Evolutionary conservation across 2,113 vertebrate species (phyloP).

Genomic region (Dendropsophus ebraccatus): DNA sequence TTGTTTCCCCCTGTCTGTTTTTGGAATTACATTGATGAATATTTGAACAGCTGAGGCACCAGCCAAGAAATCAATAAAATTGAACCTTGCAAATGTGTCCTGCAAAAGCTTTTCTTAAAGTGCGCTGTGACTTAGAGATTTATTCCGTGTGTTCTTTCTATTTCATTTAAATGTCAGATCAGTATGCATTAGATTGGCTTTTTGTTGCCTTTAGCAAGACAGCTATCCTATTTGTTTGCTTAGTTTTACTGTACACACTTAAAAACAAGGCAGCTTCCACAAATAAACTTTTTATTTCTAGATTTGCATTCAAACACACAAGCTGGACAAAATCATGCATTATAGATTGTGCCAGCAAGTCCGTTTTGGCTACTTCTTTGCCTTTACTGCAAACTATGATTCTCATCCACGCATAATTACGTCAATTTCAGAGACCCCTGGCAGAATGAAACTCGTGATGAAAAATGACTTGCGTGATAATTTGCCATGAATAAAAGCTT

Average conservation of each 20-base stretch:
- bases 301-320: neutral
- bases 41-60: conserved; percentile 47
- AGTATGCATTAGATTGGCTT: conserved; percentile 13
- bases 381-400: neutral
- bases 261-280: neutral
- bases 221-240: neutral
- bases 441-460: neutral
- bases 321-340: neutral
- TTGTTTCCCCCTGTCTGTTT: conserved; percentile 20
- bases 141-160: conserved; percentile 6
- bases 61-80: conserved; percentile 41
- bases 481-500: neutral
- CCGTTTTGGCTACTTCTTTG: neutral
- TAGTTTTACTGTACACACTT: neutral
- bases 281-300: neutral
- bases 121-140: conserved; percentile 32
- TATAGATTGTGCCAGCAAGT: neutral
- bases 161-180: conserved; percentile 29
- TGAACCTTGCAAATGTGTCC: conserved; percentile 42
- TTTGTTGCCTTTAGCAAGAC: conserved; percentile 10
- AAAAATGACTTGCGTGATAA: neutral
- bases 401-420: neutral
- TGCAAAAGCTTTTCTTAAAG: conserved; percentile 23
- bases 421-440: neutral
- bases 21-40: conserved; percentile 50